These are phyloP conservation scores for Semnornis frantzii DNA, from an alignment of 2,113 vertebrate species.

Conservation along the genomic window DNA sequence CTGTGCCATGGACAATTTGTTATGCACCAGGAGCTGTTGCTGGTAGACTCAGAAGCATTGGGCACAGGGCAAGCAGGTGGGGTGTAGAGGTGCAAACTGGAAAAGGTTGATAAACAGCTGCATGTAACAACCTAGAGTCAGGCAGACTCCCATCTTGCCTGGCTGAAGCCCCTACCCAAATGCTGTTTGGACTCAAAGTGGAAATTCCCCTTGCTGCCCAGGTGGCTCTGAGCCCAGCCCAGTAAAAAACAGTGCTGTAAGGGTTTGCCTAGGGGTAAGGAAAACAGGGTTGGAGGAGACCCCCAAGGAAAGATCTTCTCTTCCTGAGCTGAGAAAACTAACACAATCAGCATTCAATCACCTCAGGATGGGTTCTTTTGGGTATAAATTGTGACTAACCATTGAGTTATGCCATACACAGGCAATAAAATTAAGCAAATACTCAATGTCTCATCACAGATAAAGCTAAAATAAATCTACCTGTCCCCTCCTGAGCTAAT, in stretches of 20 bases:
- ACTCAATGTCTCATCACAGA: slow-evolving; percentile 22
- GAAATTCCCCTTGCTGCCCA: not conserved
- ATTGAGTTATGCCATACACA: not conserved
- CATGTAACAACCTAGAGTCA: not conserved
- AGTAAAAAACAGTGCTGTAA: not conserved
- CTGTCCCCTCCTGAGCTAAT: slow-evolving; percentile 33
- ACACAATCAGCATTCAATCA: not conserved
- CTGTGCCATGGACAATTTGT: no score
- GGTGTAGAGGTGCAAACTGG: not conserved
- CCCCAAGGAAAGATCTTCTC: not conserved
- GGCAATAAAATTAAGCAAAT: slow-evolving; percentile 37
- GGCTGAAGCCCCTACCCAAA: not conserved
- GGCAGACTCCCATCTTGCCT: not conserved
- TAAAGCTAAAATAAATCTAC: slow-evolving; percentile 37
- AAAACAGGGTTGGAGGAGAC: not conserved
- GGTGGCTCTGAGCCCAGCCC: not conserved
- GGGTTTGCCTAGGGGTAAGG: not conserved
- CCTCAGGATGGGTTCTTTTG: not conserved
- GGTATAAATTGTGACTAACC: not conserved
- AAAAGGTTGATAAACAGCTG: not conserved
- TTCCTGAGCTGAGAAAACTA: not conserved
- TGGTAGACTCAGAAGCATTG: not conserved
- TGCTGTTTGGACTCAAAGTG: not conserved
- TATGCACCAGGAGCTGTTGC: no score
- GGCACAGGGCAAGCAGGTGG: not conserved